These are phyloP conservation scores for Leptestheria dahalacensis DNA, from an alignment of 1,140 invertebrate genomes.

Conservation along the genomic window DNA sequence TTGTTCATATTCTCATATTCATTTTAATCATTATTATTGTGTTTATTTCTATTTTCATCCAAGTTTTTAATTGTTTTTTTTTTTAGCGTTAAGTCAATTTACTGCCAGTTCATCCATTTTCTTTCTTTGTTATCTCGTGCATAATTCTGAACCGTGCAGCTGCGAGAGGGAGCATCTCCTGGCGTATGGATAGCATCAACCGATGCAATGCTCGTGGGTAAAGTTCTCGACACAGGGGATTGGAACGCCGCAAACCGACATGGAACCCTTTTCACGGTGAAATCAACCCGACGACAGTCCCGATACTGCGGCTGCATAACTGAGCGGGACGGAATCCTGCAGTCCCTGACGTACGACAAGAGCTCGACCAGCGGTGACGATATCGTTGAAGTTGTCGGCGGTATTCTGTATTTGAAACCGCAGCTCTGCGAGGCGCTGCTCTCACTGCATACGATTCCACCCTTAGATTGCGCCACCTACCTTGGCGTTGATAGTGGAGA, in stretches of 20 bases:
- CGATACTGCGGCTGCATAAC: background rate
- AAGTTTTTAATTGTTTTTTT: constrained; percentile 5
- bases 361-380: background rate
- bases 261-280: background rate
- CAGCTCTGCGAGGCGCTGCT: constrained; percentile 30
- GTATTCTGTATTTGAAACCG: constrained; percentile 29
- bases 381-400: constrained; percentile 16
- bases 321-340: background rate
- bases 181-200: constrained; percentile 36
- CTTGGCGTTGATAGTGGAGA: constrained; percentile 35
- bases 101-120: no score
- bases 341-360: background rate
- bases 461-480: constrained; percentile 35
- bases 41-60: background rate
- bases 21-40: background rate
- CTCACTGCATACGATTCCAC: constrained; percentile 29
- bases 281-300: background rate
- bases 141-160: constrained; percentile 24
- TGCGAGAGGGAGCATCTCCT: constrained; percentile 24
- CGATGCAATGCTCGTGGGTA: constrained; percentile 27
- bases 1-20: background rate
- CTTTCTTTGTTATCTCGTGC: no score
- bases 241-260: background rate
- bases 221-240: background rate
- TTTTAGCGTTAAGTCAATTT: no score